These are phyloP conservation scores for Myanophis thanlyinensis DNA, from an alignment of 2,113 vertebrate species.

Conservation along the genomic window DNA sequence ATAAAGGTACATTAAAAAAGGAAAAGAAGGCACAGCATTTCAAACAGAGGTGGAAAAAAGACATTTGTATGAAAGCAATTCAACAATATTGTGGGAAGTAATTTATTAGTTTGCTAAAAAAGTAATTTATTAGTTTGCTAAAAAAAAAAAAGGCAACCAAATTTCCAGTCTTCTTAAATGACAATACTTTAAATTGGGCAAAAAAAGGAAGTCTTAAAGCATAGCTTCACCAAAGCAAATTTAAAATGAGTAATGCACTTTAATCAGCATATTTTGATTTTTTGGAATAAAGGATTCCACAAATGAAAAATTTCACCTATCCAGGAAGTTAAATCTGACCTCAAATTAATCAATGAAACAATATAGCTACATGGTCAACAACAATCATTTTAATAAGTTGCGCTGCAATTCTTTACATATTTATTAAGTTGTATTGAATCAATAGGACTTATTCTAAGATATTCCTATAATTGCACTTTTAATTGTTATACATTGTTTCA, in stretches of 20 bases:
- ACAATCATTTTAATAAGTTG: background rate
- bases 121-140: conserved; percentile 51
- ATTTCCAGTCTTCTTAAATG: conserved; percentile 29
- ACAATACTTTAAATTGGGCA: background rate
- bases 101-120: conserved; percentile 53
- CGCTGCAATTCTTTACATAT: background rate
- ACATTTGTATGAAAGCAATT: conserved; percentile 40
- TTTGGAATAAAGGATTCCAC: background rate
- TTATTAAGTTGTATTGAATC: background rate
- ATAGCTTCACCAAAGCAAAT: conserved; percentile 35
- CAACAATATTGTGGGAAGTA: conserved; percentile 45
- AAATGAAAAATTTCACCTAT: background rate
- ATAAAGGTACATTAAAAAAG: conserved; percentile 46
- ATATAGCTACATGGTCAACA: background rate
- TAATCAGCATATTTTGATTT: conserved; percentile 11
- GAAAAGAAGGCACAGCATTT: conserved; percentile 57
- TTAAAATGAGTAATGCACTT: conserved; percentile 1
- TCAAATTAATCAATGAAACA: background rate
- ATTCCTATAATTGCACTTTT: background rate
- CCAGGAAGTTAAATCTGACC: conserved; percentile 2
- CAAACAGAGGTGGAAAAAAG: conserved; percentile 44
- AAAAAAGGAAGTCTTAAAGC: conserved; percentile 36
- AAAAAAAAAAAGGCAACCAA: conserved; percentile 52
- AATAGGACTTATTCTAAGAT: background rate
- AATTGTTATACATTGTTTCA: fast-evolving